These are phyloP conservation scores for Engystomops pustulosus DNA, from an alignment of 2,113 vertebrate species.

Conservation along the genomic window DNA sequence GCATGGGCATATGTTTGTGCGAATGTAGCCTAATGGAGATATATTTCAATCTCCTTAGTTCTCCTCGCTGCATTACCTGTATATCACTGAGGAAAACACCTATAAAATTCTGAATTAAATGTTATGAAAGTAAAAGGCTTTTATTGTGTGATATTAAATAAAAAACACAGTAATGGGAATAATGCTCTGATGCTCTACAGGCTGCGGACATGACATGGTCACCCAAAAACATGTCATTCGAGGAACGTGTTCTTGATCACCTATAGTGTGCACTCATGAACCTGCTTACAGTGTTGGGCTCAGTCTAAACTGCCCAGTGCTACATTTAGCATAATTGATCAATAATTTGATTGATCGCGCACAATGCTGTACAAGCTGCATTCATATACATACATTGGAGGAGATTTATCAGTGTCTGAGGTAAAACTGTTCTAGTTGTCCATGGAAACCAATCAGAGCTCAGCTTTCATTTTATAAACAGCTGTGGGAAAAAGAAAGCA, in stretches of 20 bases:
- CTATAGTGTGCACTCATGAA: not conserved
- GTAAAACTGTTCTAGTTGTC: no score
- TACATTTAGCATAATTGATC: not conserved
- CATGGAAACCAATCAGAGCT: no score
- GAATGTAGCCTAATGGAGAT: no score
- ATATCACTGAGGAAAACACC: not conserved
- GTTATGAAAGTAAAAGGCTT: slow-evolving; percentile 63
- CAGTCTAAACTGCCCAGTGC: not conserved
- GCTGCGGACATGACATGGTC: not conserved
- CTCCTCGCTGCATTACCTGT: not conserved
- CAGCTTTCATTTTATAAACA: no score
- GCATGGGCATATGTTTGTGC: no score
- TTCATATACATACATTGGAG: slow-evolving; percentile 19
- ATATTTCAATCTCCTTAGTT: not conserved
- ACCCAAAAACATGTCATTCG: not conserved
- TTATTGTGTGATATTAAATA: slow-evolving; percentile 84
- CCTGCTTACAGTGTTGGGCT: not conserved
- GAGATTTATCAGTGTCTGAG: no score
- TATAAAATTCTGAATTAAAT: not conserved
- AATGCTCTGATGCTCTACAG: slow-evolving; percentile 13
- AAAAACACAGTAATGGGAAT: slow-evolving; percentile 75
- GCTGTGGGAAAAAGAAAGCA: no score
- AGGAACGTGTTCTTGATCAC: not conserved
- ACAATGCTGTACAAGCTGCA: not conserved
- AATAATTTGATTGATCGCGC: not conserved